Evolutionary conservation across 1,140 invertebrate genomes (phyloP).

Genomic region (Anastrepha ludens): DNA sequence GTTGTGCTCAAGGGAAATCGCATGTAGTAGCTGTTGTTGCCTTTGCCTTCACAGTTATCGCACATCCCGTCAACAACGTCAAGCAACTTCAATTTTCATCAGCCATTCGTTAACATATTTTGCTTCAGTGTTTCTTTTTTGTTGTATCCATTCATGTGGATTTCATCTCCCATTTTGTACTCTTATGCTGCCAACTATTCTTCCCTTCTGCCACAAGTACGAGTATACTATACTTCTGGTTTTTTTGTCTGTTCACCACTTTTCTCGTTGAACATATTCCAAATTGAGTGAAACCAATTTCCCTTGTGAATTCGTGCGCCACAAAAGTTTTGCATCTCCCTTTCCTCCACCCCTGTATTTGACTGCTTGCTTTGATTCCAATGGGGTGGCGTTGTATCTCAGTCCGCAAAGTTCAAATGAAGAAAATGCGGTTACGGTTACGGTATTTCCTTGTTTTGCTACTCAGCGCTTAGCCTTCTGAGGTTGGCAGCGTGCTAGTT

Average conservation of each 20-base stretch:
- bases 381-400: constrained; percentile 12
- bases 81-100: background rate
- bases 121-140: background rate
- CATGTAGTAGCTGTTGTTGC: background rate
- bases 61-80: constrained; percentile 18
- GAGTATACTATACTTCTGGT: background rate
- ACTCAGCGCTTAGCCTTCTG: background rate
- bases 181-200: background rate
- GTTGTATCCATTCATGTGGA: background rate
- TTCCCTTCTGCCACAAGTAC: background rate
- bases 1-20: constrained; percentile 66
- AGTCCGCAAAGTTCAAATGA: constrained; percentile 66
- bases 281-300: constrained; percentile 71
- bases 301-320: constrained; percentile 59
- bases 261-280: constrained; percentile 61
- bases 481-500: background rate
- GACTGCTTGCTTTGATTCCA: background rate
- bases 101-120: background rate
- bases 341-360: background rate
- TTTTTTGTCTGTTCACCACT: constrained; percentile 3
- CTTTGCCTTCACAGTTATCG: background rate
- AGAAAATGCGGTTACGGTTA: constrained; percentile 73
- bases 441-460: constrained; percentile 72
- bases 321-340: constrained; percentile 23
- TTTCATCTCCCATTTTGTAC: too few species aligned